A percentile compares a stretch with the other conserved stretches of the same genome.
phyloP scores from a whole-genome alignment of 2,797 vertebrate genomes.

The Sebastolobus alascanus region DNA sequence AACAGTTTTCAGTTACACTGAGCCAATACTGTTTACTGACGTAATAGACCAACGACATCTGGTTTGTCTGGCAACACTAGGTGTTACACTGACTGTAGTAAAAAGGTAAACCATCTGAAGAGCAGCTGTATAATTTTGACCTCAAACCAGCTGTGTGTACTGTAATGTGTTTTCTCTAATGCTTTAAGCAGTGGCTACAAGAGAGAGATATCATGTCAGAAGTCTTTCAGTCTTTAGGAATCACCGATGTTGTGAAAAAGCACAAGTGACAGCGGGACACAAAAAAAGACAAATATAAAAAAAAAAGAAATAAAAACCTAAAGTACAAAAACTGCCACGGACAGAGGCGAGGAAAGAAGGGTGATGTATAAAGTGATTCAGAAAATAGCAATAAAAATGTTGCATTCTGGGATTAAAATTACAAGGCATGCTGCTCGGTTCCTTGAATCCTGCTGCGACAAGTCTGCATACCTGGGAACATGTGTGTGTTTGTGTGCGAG shows the following conservation, averaged over 20 bases:
- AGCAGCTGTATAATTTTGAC: constrained; percentile 45
- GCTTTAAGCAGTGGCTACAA: constrained; percentile 18
- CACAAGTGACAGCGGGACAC: not conserved
- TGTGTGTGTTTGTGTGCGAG: constrained; percentile 29
- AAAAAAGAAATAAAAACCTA: not conserved
- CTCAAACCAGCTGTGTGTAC: constrained; percentile 44
- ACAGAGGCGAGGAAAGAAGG: constrained; percentile 3
- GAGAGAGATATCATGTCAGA: constrained; percentile 3
- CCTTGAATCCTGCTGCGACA: constrained; percentile 71
- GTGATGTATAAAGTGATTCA: constrained; percentile 22
- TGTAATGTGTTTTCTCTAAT: constrained; percentile 31
- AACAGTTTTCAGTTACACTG: not conserved
- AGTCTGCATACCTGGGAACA: constrained; percentile 72
- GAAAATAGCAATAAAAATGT: constrained; percentile 34
- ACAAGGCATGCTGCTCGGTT: constrained; percentile 44
- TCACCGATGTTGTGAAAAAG: not conserved
- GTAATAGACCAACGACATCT: constrained; percentile 49
- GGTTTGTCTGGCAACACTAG: constrained; percentile 41
- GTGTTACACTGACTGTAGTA: constrained; percentile 33
- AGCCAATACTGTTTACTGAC: constrained; percentile 9
- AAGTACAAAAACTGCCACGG: constrained; percentile 2
- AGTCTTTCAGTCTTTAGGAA: constrained; percentile 1
- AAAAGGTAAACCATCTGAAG: constrained; percentile 38
- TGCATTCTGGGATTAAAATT: constrained; percentile 64
- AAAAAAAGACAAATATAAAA: not conserved